Evolutionary conservation across 2,113 vertebrate species (phyloP).

Genomic region (Tyto alba): DNA sequence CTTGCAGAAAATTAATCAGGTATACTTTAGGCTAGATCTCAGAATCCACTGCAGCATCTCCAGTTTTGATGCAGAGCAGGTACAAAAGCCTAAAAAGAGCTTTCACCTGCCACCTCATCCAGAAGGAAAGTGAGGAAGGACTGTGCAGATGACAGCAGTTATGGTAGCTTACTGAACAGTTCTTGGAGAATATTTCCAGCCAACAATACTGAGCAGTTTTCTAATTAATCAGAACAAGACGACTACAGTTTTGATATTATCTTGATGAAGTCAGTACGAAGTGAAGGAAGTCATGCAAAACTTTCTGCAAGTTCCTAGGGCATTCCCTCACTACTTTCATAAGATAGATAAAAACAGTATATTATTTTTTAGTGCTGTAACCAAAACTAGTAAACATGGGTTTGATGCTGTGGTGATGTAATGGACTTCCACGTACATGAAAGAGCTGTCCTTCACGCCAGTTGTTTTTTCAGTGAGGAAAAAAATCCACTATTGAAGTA

Average conservation of each 20-base stretch:
- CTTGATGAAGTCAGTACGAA: not conserved
- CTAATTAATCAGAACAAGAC: not conserved
- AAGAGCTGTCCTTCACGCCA: not conserved
- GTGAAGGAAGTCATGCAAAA: not conserved
- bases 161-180: not conserved
- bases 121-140: not conserved
- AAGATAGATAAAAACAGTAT: not conserved
- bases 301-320: not conserved
- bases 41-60: not conserved
- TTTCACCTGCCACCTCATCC: not conserved
- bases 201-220: not conserved
- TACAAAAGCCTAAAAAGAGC: not conserved
- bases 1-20: not conserved
- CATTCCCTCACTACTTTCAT: not conserved
- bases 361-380: not conserved
- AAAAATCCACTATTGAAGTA: not conserved
- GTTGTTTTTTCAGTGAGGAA: not conserved
- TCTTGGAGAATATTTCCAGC: not conserved
- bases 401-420: not conserved
- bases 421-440: not conserved
- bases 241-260: not conserved
- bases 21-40: not conserved
- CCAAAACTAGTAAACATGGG: not conserved
- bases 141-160: not conserved
- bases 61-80: not conserved